Percentiles rank a stretch among this genome's conserved stretches.
phyloP scores from a whole-genome alignment of 2,113 vertebrate genomes.

The Cebus imitator region DNA sequence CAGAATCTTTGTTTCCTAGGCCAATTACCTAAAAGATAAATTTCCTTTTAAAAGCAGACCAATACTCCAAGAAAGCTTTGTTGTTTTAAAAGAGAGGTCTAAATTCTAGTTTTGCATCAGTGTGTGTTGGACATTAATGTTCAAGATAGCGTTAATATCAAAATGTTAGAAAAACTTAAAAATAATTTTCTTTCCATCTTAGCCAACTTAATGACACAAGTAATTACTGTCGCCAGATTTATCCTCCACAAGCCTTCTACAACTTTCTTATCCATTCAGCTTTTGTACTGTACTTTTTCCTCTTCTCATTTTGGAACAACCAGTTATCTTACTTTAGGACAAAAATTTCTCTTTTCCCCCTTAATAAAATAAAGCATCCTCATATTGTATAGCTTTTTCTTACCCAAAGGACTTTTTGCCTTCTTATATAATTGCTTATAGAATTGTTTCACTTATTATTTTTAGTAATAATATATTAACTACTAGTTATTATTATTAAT shows the following conservation, averaged over 20 bases:
- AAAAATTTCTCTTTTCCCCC: not conserved
- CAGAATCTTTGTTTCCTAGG: not conserved
- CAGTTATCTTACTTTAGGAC: not conserved
- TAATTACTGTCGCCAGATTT: not conserved
- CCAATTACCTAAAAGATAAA: not conserved
- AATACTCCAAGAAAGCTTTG: not conserved
- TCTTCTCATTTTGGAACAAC: not conserved
- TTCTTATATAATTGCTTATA: not conserved
- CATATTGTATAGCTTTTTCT: not conserved
- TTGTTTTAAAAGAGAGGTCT: not conserved
- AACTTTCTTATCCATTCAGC: not conserved
- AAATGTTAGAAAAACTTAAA: not conserved
- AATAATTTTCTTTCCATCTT: not conserved
- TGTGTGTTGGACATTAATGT: not conserved
- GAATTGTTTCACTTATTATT: not conserved
- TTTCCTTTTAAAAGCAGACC: not conserved
- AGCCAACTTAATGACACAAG: not conserved
- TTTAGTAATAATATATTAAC: not conserved
- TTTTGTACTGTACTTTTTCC: not conserved
- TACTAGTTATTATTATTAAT: too few species aligned
- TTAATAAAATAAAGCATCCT: not conserved
- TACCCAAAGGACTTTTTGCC: not conserved
- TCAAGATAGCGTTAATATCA: not conserved
- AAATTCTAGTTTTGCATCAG: not conserved
- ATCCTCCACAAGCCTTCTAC: not conserved